Evolutionary conservation across 2,888 invertebrate species (phyloP).

Genomic region (Synanthedon vespiformis): DNA sequence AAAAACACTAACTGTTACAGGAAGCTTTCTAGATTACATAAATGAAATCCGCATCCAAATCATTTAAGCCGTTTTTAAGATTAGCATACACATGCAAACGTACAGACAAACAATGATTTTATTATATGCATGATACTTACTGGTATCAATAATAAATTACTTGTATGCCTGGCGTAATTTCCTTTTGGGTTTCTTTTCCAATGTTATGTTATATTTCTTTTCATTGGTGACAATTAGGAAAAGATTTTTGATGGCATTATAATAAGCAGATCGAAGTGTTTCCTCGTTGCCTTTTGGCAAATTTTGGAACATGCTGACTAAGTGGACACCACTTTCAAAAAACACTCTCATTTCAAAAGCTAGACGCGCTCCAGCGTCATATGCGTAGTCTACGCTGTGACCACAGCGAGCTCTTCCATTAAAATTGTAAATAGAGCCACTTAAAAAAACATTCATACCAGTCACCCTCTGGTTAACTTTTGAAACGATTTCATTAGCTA

Average conservation of each 20-base stretch:
- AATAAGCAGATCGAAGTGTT: slow-evolving; percentile 41
- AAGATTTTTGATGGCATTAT: slow-evolving; percentile 43
- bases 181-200: background rate
- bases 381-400: slow-evolving; percentile 51
- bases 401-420: slow-evolving; percentile 42
- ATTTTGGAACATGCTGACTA: slow-evolving; percentile 40
- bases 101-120: too few relatives aligned
- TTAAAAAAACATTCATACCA: slow-evolving; percentile 32
- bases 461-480: slow-evolving; percentile 43
- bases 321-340: slow-evolving; percentile 26
- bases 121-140: too few relatives aligned
- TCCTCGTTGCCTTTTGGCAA: slow-evolving; percentile 38
- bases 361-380: slow-evolving; percentile 23
- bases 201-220: slow-evolving; percentile 18
- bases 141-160: too few relatives aligned
- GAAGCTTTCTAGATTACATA: too few relatives aligned
- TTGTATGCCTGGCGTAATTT: too few relatives aligned
- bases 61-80: too few relatives aligned
- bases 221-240: slow-evolving; percentile 31
- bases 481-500: slow-evolving; percentile 29
- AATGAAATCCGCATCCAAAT: too few relatives aligned
- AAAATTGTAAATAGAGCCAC: slow-evolving; percentile 30
- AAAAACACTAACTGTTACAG: too few relatives aligned
- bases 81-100: too few relatives aligned
- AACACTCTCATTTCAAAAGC: slow-evolving; percentile 54